Evolutionary conservation across 2,888 invertebrate species (phyloP), one percentile per base, ranked within the genome.

Genomic region (Heliconius aoede): DNA sequence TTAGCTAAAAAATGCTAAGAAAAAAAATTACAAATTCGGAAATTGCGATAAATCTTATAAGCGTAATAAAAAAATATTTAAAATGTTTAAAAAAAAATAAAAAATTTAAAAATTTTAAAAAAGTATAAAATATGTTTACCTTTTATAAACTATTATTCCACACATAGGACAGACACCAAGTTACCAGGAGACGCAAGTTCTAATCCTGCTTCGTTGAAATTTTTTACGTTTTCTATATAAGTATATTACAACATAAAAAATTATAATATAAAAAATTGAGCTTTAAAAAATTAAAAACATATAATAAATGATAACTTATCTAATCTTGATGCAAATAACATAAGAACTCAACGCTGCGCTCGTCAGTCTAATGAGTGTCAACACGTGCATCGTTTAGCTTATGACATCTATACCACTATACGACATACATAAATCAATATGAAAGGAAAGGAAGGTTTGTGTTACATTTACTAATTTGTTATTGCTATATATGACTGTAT

Each of bases 351-450:
- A 32, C 55, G 69, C n/a, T 30, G 30, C 15, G 69, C 69, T 55
- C 69, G 55, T 69, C 55, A 55, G 69, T 55, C 69, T 69, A 55
- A 69, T 69, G 55, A 55, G 32, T 32, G 69, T 55, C 69, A 69
- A 30, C 55, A 69, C 69, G 55, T 69, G 69, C 55, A 55, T 69
- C 69, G 69, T 69, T 69, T 69, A 28, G 69, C 61, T 61, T 61
- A 72, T 72, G 72, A 72, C 58, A 61, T 72, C 24, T 61, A 36
- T 58, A 61, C 26, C 24, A 36, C 18, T 72, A 60, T 58, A 61
- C 11, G 18, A 36, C 24, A 15, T 72, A 58, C 61, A 72, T 32
- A 32, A 32, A 65, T 65, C 65, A 65, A 55, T 69, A 32, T 69
- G 30, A 68, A 69, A 32, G 58, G 40, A 28, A 67, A n/a, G n/a